Evolutionary conservation across 2,113 vertebrate genomes (phyloP).

Genomic region (Dasypus novemcinctus): DNA sequence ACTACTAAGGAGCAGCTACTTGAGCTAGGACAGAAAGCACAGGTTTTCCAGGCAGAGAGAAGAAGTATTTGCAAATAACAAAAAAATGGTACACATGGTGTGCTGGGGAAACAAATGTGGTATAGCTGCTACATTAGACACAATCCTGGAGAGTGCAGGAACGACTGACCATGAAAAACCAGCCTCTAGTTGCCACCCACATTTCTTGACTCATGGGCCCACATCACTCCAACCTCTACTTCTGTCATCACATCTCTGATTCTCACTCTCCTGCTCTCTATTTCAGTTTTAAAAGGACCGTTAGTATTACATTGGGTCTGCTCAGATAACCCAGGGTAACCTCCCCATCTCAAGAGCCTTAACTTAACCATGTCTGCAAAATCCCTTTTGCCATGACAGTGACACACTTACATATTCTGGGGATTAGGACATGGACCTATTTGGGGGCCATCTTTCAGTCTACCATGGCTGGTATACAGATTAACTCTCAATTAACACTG

Average conservation of each 20-base stretch:
- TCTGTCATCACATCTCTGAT: too few relatives aligned
- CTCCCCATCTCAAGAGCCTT: too few relatives aligned
- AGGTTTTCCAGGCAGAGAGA: neutral
- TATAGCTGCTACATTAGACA: neutral
- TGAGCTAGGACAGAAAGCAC: neutral
- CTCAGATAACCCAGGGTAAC: too few relatives aligned
- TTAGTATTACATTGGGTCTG: neutral
- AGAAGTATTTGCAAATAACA: fast-evolving
- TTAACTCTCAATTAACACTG: neutral
- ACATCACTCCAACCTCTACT: neutral
- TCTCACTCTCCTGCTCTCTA: neutral
- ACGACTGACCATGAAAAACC: too few relatives aligned
- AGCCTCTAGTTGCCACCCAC: neutral
- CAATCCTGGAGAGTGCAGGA: neutral
- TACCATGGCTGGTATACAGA: neutral
- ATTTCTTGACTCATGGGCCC: neutral
- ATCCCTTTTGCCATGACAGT: too few relatives aligned
- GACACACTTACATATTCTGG: neutral
- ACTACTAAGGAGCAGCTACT: neutral
- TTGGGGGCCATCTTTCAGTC: neutral
- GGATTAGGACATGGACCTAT: fast-evolving
- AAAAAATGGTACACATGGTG: fast-evolving
- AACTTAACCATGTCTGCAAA: too few relatives aligned
- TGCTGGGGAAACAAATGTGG: too few relatives aligned
- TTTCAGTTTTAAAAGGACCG: neutral